Percentiles rank a stretch among this genome's conserved stretches.
phyloP scores from a whole-genome alignment of 1,140 invertebrate genomes.

The Neuroterus valhalla region DNA sequence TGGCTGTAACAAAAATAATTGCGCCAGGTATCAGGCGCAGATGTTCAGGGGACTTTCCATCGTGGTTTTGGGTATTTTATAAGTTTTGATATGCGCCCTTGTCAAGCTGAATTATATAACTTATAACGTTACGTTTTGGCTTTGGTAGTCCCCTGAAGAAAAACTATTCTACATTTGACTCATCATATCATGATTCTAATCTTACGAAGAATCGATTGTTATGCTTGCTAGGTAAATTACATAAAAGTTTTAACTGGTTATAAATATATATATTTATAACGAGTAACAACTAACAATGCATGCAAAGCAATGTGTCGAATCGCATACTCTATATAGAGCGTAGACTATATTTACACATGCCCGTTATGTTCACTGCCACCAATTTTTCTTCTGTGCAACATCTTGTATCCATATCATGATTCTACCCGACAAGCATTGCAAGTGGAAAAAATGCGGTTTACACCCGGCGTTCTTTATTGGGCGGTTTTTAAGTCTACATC shows the following conservation, averaged over 20 bases:
- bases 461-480: slow-evolving; percentile 49
- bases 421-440: slow-evolving; percentile 43
- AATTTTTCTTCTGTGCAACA: slow-evolving; percentile 63
- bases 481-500: slow-evolving; percentile 50
- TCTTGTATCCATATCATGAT: slow-evolving; percentile 55
- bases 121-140: slow-evolving; percentile 61
- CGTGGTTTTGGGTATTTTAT: slow-evolving; percentile 73
- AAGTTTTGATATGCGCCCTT: slow-evolving; percentile 72
- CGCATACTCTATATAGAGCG: slow-evolving; percentile 69
- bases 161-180: slow-evolving; percentile 69
- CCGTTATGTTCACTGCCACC: slow-evolving; percentile 71
- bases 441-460: slow-evolving; percentile 42
- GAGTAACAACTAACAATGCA: slow-evolving; percentile 68
- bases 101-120: slow-evolving; percentile 66
- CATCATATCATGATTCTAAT: slow-evolving; percentile 71
- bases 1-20: slow-evolving; percentile 46
- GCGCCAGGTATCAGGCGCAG: slow-evolving; percentile 53
- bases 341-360: slow-evolving; percentile 67
- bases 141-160: slow-evolving; percentile 61
- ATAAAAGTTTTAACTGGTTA: slow-evolving; percentile 54
- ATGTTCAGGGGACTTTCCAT: slow-evolving; percentile 58
- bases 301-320: slow-evolving; percentile 73
- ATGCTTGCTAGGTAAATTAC: slow-evolving; percentile 70
- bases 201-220: slow-evolving; percentile 68
- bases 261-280: slow-evolving; percentile 61